Evolutionary conservation across 2,797 vertebrate species (phyloP).

Genomic region (Ctenopoma kingsleyae): DNA sequence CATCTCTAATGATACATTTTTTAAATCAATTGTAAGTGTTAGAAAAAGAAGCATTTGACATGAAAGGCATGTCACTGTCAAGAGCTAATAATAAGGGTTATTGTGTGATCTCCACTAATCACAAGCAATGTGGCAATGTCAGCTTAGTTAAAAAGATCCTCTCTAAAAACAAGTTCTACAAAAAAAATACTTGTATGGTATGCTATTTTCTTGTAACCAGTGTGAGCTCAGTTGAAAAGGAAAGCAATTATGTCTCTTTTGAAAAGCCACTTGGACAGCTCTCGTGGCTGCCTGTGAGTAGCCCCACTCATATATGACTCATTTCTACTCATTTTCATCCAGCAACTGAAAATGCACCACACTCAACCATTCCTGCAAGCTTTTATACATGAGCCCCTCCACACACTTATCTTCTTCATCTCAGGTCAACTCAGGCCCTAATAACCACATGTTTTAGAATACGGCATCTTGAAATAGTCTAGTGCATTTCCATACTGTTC

Average conservation of each 20-base stretch:
- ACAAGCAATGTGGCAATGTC: constrained; percentile 28
- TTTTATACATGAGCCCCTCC: constrained; percentile 43
- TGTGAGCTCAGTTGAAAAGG: constrained; percentile 62
- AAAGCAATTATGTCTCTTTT: constrained; percentile 74
- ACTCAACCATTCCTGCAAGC: constrained; percentile 50
- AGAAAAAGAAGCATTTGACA: constrained; percentile 33
- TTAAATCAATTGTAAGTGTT: constrained; percentile 17
- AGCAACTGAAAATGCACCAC: constrained; percentile 59
- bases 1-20: constrained; percentile 1
- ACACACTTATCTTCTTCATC: constrained; percentile 57
- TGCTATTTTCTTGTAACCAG: constrained; percentile 57
- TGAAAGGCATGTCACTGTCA: constrained; percentile 25
- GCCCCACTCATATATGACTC: constrained; percentile 71
- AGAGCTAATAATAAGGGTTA: constrained; percentile 36
- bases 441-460: constrained; percentile 54
- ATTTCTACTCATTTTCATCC: constrained; percentile 68
- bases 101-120: constrained; percentile 45
- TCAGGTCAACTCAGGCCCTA: constrained; percentile 49
- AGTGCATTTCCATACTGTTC: constrained; percentile 14
- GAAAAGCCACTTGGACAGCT: constrained; percentile 74
- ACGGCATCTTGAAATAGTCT: constrained; percentile 33
- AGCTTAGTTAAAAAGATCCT: constrained; percentile 30
- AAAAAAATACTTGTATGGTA: constrained; percentile 10
- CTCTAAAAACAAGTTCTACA: constrained; percentile 30
- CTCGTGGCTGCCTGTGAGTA: constrained; percentile 62